Conservation (phyloP, 1,140 invertebrate species). For the Rhopalosiphum maidis region DNA sequence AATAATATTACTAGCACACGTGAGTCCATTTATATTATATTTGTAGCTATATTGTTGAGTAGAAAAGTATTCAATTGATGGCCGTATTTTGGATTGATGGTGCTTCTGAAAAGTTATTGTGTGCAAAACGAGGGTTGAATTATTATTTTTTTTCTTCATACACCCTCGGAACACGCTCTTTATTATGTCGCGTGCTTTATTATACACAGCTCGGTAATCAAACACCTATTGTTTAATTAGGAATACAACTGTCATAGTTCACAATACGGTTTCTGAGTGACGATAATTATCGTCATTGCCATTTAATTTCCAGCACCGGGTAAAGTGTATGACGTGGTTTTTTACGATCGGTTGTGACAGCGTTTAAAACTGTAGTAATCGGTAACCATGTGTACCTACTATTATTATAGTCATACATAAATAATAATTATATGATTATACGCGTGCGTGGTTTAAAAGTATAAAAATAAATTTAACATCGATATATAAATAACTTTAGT, state of each 20-base stretch:
- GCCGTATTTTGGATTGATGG: background rate
- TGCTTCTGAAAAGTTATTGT: background rate
- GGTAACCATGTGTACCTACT: background rate
- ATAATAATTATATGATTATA: background rate
- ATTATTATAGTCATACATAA: background rate
- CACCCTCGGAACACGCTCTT: background rate
- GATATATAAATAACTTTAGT: too few relatives aligned
- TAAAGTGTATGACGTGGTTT: background rate
- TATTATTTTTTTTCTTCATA: background rate
- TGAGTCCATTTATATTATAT: background rate
- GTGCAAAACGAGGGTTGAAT: background rate
- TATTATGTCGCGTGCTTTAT: background rate
- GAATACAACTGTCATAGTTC: conserved; percentile 16
- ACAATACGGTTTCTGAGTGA: conserved; percentile 8
- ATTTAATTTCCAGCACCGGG: background rate
- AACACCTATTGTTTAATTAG: conserved; percentile 33
- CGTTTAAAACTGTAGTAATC: background rate
- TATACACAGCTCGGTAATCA: background rate
- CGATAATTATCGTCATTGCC: background rate
- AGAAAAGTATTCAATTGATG: background rate
- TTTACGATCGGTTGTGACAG: background rate
- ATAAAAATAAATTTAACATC: too few relatives aligned
- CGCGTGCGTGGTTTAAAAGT: background rate
- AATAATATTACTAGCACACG: background rate
- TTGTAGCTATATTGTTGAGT: background rate